Base-by-base conservation (phyloP, 2,797 vertebrate species). In the Ataeniobius toweri region DNA sequence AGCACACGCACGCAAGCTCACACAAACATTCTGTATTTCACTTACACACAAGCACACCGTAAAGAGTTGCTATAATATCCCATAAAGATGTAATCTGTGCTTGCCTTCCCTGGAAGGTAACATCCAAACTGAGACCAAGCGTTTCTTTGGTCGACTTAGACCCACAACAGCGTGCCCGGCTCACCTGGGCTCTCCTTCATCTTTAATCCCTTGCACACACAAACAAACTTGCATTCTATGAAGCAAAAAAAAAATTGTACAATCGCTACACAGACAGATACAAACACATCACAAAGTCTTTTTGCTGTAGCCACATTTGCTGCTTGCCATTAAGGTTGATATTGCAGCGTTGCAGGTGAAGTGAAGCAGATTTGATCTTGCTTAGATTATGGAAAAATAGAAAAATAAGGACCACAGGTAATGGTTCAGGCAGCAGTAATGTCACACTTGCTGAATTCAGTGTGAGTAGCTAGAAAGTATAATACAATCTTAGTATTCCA, bases 131-230 rank as follows among this genome's bases (percentile, higher is more conserved):
- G 79, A 89, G 72, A 78, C 80, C 75, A 61, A 71, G 79, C 83
- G 12, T 79, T n/a, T 36, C 81, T 86, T 83, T 84, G 79, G 86
- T 85, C 80, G 77, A 67, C 78, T 82, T 73, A 20, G 75, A 82
- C 77, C 77, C 70, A 63, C 53, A n/a, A 26, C 76, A 39, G 79
- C 36, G 24, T 77, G 82, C 31, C 53, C 36, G 5, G 74, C 84
- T 90, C 80, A 83, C 85, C 74, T 85, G 76, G 58, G 76, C 69
- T 78, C 68, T 71, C 71, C 81, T 88, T 91, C 78, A 91, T 86
- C 86, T 87, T 75, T 86, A 90, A 89, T 91, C 88, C 83, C 26
- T 82, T 77, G 77, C 83, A 68, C 79, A 76, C 78, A 82, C 77
- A 81, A 78, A 80, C 71, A 83, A 75, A 80, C 71, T 56, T n/a